Percentiles rank a stretch among this genome's conserved stretches.
Evolutionary conservation across 2,888 invertebrate genomes (phyloP).

Genomic region (Pandemis heparana): DNA sequence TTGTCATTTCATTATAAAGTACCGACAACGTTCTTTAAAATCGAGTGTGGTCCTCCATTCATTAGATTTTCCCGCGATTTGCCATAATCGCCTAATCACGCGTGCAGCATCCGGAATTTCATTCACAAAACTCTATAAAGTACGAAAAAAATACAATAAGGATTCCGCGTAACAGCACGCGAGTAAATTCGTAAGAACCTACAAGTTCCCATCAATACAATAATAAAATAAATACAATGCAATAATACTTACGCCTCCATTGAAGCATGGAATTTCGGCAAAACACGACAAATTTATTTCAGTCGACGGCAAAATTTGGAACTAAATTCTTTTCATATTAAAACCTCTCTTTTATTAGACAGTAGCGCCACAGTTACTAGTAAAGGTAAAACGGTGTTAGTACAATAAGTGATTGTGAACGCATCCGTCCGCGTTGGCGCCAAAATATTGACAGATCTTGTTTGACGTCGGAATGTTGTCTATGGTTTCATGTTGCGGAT

Average conservation of each 20-base stretch:
- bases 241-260: constrained; percentile 41
- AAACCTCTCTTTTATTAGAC: constrained; percentile 1
- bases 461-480: constrained; percentile 32
- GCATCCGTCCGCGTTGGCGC: constrained; percentile 41
- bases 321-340: constrained; percentile 3
- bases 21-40: not conserved
- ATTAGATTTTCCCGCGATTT: constrained; percentile 31
- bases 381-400: not conserved
- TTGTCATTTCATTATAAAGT: too few relatives aligned
- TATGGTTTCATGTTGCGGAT: constrained; percentile 31
- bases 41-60: constrained; percentile 18
- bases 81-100: constrained; percentile 34
- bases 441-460: constrained; percentile 43
- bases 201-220: constrained; percentile 32
- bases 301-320: constrained; percentile 19
- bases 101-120: constrained; percentile 38
- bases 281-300: constrained; percentile 14
- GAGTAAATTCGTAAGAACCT: constrained; percentile 27
- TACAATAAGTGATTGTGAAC: constrained; percentile 27
- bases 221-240: constrained; percentile 42
- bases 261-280: constrained; percentile 31
- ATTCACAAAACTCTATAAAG: constrained; percentile 28
- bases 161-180: constrained; percentile 34
- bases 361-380: constrained; percentile 1
- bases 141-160: constrained; percentile 35